A percentile compares a stretch with the other conserved stretches of the same genome.
phyloP scores from a whole-genome alignment of 2,888 invertebrate genomes.

The Lissonota sp. region DNA sequence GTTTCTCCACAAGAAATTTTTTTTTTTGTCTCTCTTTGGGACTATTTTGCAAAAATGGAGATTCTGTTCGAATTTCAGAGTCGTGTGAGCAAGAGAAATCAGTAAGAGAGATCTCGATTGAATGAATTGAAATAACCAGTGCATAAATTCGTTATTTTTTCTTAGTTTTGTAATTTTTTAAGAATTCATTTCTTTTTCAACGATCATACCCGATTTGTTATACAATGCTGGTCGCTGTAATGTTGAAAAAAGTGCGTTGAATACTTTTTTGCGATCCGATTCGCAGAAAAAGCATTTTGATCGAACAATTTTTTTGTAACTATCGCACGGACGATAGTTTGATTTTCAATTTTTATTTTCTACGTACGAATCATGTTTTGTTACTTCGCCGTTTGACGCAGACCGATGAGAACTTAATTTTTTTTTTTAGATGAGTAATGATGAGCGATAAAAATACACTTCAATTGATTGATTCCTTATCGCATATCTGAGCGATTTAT shows the following conservation, averaged over 20 bases:
- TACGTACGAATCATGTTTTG: slow-evolving; percentile 9
- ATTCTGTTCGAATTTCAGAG: too few relatives aligned
- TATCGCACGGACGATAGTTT: background rate
- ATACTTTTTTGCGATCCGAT: slow-evolving; percentile 6
- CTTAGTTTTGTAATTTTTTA: slow-evolving; percentile 17
- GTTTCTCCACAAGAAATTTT: too few relatives aligned
- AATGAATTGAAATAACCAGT: slow-evolving; percentile 1
- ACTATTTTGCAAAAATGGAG: too few relatives aligned
- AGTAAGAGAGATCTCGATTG: background rate
- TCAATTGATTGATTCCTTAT: background rate
- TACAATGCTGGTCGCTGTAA: background rate
- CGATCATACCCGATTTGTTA: slow-evolving; percentile 3
- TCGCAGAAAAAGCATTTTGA: background rate
- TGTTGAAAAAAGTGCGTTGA: background rate
- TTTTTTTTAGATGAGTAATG: background rate
- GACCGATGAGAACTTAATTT: background rate
- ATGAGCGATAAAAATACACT: background rate
- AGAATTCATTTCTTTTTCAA: slow-evolving; percentile 26
- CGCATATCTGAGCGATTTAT: background rate
- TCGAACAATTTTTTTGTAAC: slow-evolving; percentile 2
- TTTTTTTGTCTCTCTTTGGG: too few relatives aligned
- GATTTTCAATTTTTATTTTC: slow-evolving; percentile 12
- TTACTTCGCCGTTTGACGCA: slow-evolving; percentile 13
- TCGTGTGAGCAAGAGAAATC: too few relatives aligned
- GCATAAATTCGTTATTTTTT: slow-evolving; percentile 8